Evolutionary conservation across 2,888 invertebrate species (phyloP).

Genomic region (Metacarcinus magister): DNA sequence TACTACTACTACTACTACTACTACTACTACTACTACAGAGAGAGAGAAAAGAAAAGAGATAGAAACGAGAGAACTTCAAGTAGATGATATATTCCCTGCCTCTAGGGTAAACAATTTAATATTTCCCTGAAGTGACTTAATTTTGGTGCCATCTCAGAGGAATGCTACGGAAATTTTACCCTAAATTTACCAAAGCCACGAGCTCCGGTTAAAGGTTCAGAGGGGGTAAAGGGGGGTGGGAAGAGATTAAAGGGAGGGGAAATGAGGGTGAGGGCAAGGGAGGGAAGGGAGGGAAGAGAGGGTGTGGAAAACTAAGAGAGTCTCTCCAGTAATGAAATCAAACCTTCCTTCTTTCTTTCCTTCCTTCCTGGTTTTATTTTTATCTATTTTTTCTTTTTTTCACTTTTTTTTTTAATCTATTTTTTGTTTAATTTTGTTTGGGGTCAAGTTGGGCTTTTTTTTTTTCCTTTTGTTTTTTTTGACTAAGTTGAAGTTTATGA

Average conservation of each 20-base stretch:
- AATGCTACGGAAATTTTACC: not conserved
- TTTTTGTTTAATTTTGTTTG: too few relatives aligned
- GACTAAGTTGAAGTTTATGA: too few relatives aligned
- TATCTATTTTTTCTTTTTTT: not conserved
- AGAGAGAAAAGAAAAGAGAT: not conserved
- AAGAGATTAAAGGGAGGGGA: not conserved
- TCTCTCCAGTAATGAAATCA: not conserved
- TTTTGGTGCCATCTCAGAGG: not conserved
- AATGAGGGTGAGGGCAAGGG: not conserved
- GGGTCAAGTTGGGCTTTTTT: too few relatives aligned
- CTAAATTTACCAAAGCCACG: not conserved
- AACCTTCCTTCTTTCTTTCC: not conserved
- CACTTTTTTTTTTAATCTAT: too few relatives aligned
- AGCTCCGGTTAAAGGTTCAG: not conserved
- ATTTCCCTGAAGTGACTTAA: not conserved
- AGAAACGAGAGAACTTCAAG: not conserved
- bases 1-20: constrained; percentile 11
- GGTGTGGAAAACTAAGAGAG: not conserved
- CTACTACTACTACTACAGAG: constrained; percentile 6
- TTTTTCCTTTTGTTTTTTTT: too few relatives aligned
- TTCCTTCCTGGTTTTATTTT: not conserved
- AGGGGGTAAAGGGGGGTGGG: not conserved
- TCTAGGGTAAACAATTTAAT: not conserved
- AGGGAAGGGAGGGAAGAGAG: not conserved
- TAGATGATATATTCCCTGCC: not conserved